Conservation (phyloP, 2,888 invertebrate species). For the Celastrina argiolus region DNA sequence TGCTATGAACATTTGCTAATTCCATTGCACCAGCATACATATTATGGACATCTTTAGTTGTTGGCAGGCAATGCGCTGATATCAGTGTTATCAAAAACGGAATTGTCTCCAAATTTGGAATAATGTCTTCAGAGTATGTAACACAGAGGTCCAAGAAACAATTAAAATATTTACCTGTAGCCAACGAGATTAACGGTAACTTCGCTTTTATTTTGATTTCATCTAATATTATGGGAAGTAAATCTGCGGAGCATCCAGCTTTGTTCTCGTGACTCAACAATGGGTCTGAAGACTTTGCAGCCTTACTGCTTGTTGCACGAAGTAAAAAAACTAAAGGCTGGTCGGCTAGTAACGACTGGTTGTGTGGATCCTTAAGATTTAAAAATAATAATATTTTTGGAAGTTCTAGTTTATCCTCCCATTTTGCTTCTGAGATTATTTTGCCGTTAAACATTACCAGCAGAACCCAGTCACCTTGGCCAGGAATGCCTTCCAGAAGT, state of each 20-base stretch:
- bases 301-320: conserved; percentile 46
- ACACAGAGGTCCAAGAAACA: conserved; percentile 47
- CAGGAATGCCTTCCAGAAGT: conserved; percentile 44
- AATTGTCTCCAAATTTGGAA: conserved; percentile 36
- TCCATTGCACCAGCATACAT: conserved; percentile 56
- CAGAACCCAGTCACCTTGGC: conserved; percentile 47
- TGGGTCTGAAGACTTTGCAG: conserved; percentile 53
- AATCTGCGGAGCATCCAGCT: conserved; percentile 59
- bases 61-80: conserved; percentile 61
- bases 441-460: conserved; percentile 48
- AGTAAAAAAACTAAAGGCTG: conserved; percentile 57
- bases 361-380: conserved; percentile 46
- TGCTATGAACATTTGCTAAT: conserved; percentile 44
- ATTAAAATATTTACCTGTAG: conserved; percentile 44
- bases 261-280: conserved; percentile 53
- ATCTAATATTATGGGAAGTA: conserved; percentile 59
- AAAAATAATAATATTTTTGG: conserved; percentile 41
- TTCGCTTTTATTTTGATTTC: conserved; percentile 47
- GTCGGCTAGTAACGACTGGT: conserved; percentile 45
- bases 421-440: conserved; percentile 48
- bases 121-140: conserved; percentile 35
- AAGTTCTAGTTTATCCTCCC: conserved; percentile 41
- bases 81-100: conserved; percentile 58
- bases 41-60: conserved; percentile 55
- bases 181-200: conserved; percentile 43